Percentiles rank a stretch among this genome's conserved stretches.
phyloP scores from a whole-genome alignment of 1,140 invertebrate species.

The Epicauta chinensis region DNA sequence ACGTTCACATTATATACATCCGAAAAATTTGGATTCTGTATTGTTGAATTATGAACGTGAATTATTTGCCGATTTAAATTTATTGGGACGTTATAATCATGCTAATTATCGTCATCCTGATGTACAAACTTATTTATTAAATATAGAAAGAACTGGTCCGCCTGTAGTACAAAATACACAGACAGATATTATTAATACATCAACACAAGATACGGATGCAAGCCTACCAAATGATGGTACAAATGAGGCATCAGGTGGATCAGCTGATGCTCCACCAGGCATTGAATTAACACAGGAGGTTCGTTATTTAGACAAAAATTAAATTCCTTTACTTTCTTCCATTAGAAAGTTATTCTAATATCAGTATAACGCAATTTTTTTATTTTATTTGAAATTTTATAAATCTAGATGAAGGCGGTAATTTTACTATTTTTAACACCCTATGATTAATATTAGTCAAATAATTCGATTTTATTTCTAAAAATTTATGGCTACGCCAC shows the following conservation, averaged over 20 bases:
- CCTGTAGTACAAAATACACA: slow-evolving; percentile 15
- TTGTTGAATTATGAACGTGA: slow-evolving; percentile 64
- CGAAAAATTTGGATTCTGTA: slow-evolving; percentile 68
- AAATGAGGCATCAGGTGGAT: slow-evolving; percentile 10
- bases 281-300: slow-evolving; percentile 38
- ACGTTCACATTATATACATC: slow-evolving; percentile 57
- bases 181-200: slow-evolving; percentile 14
- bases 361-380: too few relatives aligned
- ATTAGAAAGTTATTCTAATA: too few relatives aligned
- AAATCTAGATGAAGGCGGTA: too few relatives aligned
- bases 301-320: not conserved
- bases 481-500: too few relatives aligned
- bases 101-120: slow-evolving; percentile 41
- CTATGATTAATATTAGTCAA: too few relatives aligned
- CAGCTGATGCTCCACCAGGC: slow-evolving; percentile 16
- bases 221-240: slow-evolving; percentile 3
- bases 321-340: too few relatives aligned
- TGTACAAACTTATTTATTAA: slow-evolving; percentile 54
- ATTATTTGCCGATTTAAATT: slow-evolving; percentile 71
- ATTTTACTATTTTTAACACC: too few relatives aligned
- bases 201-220: slow-evolving; percentile 6
- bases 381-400: too few relatives aligned
- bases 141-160: slow-evolving; percentile 39
- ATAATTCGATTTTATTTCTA: too few relatives aligned
- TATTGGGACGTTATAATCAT: slow-evolving; percentile 49